Conservation (phyloP, 2,888 invertebrate genomes). For the Odontomyia ornata region DNA sequence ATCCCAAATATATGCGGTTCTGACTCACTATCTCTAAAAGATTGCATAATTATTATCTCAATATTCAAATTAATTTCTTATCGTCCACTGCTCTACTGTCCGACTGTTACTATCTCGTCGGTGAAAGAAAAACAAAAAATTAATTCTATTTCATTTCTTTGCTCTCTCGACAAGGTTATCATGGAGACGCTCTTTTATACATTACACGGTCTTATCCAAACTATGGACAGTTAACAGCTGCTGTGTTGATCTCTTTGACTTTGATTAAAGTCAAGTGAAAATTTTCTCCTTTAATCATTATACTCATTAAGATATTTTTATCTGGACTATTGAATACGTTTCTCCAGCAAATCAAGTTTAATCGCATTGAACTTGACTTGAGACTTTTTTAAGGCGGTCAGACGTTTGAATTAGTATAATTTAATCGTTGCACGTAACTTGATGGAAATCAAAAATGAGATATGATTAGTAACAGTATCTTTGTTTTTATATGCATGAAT, state of each 20-base stretch:
- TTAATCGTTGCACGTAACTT: too few relatives aligned
- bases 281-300: neutral
- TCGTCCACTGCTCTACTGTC: neutral
- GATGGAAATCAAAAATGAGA: too few relatives aligned
- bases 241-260: neutral
- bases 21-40: too few relatives aligned
- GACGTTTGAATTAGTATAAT: too few relatives aligned
- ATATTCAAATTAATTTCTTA: neutral
- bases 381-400: too few relatives aligned
- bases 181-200: neutral
- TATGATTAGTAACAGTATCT: too few relatives aligned
- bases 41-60: neutral
- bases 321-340: neutral
- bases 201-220: neutral
- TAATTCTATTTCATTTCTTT: neutral
- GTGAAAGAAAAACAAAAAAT: neutral
- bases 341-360: neutral
- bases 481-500: too few relatives aligned
- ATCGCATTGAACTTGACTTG: slow-evolving; percentile 18
- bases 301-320: neutral
- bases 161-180: slow-evolving; percentile 12
- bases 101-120: slow-evolving; percentile 3
- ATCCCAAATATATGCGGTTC: too few relatives aligned
- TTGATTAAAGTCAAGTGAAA: neutral
- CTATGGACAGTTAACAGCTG: neutral